Evolutionary conservation across 1,140 invertebrate genomes (phyloP).

Genomic region (Matsumurasca onukii): DNA sequence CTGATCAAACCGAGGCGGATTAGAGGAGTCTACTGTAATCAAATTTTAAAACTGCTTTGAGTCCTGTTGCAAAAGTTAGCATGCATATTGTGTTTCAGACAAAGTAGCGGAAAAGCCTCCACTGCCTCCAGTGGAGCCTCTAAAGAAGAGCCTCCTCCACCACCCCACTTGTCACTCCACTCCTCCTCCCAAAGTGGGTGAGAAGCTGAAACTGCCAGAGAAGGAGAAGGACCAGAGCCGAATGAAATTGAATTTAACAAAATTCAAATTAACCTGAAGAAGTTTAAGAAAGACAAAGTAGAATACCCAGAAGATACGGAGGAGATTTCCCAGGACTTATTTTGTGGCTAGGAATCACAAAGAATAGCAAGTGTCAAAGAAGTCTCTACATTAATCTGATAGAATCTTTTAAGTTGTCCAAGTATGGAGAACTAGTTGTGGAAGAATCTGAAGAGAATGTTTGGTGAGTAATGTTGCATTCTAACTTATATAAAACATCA

Average conservation of each 20-base stretch:
- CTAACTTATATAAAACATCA: too few species aligned
- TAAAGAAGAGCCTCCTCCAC: too few species aligned
- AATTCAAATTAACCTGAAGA: conserved; percentile 14
- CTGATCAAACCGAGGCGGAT: too few species aligned
- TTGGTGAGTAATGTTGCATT: too few species aligned
- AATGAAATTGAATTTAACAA: conserved; percentile 5
- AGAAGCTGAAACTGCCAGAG: neutral
- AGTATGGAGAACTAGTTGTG: conserved; percentile 2
- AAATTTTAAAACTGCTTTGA: too few species aligned
- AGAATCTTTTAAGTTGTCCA: conserved; percentile 17
- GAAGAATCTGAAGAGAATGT: conserved; percentile 18
- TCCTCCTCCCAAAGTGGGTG: conserved; percentile 4
- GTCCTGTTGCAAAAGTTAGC: too few species aligned
- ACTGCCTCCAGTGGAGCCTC: too few species aligned
- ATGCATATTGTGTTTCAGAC: too few species aligned
- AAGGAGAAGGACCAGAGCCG: neutral
- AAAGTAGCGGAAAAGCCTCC: too few species aligned
- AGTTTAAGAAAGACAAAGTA: conserved; percentile 15
- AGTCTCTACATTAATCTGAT: neutral
- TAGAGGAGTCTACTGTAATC: too few species aligned
- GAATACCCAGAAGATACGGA: conserved; percentile 20
- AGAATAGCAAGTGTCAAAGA: neutral
- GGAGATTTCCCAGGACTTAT: conserved; percentile 15
- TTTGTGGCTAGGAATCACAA: neutral
- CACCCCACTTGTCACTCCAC: too few species aligned